These are phyloP conservation scores for Rhizoglyphus robini DNA, from an alignment of 1,140 invertebrate species.

Conservation along the genomic window DNA sequence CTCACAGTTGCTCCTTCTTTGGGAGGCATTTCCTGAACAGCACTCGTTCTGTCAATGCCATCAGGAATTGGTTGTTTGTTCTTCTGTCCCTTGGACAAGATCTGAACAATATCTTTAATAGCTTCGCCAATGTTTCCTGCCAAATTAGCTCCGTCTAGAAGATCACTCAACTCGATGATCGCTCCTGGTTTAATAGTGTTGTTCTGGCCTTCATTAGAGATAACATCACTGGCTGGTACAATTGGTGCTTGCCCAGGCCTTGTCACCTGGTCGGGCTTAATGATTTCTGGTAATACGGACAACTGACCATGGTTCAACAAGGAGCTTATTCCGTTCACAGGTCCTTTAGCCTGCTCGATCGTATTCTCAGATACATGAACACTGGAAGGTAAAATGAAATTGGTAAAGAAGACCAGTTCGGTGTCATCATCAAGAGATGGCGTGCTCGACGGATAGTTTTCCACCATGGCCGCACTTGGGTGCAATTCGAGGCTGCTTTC, in stretches of 20 bases:
- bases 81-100: constrained; percentile 24
- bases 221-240: background rate
- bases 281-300: background rate
- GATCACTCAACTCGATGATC: constrained; percentile 28
- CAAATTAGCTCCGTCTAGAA: constrained; percentile 26
- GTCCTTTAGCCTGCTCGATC: constrained; percentile 12
- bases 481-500: background rate
- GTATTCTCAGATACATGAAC: constrained; percentile 6
- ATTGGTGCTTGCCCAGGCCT: background rate
- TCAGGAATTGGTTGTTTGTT: background rate
- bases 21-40: constrained; percentile 21
- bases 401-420: constrained; percentile 26
- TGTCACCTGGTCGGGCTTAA: constrained; percentile 3
- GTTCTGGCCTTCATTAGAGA: background rate
- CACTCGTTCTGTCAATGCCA: constrained; percentile 9
- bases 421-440: constrained; percentile 20
- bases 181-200: constrained; percentile 27
- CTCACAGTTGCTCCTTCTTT: constrained; percentile 25
- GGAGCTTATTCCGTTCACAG: background rate
- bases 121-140: constrained; percentile 28
- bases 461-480: background rate
- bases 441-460: constrained; percentile 16
- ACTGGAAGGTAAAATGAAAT: constrained; percentile 24
- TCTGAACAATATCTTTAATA: constrained; percentile 29
- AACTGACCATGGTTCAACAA: constrained; percentile 7